These are phyloP conservation scores for Florisuga fusca DNA, from an alignment of 2,797 vertebrate genomes.

Conservation along the genomic window DNA sequence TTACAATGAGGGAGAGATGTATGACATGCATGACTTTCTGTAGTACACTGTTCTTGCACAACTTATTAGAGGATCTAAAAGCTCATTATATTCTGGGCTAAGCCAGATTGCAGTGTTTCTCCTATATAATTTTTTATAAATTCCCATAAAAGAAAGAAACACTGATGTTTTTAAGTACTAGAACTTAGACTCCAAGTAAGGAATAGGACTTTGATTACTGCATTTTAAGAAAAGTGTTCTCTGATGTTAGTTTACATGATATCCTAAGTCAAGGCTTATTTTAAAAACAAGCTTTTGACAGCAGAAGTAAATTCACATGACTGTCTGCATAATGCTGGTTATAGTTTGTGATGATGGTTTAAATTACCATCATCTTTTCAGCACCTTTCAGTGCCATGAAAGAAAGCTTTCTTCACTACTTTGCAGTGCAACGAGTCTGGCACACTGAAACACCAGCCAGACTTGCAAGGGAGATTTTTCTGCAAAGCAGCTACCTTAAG, in stretches of 20 bases:
- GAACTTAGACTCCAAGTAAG: neutral
- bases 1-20: slow-evolving; percentile 65
- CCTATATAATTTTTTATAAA: slow-evolving; percentile 62
- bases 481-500: slow-evolving; percentile 1
- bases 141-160: slow-evolving; percentile 51
- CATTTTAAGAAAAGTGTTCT: neutral
- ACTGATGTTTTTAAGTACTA: slow-evolving; percentile 2
- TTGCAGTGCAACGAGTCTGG: neutral
- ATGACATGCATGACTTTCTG: slow-evolving; percentile 53
- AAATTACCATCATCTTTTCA: slow-evolving; percentile 59
- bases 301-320: slow-evolving; percentile 49
- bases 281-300: slow-evolving; percentile 54
- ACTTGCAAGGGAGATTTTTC: neutral
- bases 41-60: neutral
- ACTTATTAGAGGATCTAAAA: slow-evolving; percentile 47
- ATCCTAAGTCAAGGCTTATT: slow-evolving; percentile 19
- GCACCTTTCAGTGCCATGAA: neutral
- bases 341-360: slow-evolving; percentile 46
- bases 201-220: neutral
- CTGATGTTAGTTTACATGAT: slow-evolving; percentile 31
- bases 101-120: neutral
- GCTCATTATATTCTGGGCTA: slow-evolving; percentile 12
- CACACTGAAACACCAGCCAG: neutral
- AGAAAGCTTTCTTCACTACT: slow-evolving; percentile 43
- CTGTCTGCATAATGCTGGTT: slow-evolving; percentile 21